Conservation (phyloP, 2,113 vertebrate species). For the Notothenia rossii region DNA sequence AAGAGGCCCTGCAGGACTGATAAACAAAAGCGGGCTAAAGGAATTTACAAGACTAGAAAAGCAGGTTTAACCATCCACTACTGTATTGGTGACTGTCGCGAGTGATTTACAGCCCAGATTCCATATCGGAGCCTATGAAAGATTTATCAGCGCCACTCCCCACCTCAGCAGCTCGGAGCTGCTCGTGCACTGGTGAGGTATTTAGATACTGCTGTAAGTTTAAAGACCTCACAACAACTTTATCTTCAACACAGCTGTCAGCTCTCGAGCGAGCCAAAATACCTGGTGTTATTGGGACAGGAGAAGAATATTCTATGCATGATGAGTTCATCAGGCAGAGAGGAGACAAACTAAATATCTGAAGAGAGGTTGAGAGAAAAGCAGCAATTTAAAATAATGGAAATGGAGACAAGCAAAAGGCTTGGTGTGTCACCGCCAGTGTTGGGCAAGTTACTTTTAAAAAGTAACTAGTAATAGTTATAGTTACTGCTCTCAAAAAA, state of each 20-base stretch:
- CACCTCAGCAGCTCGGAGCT: conserved; percentile 31
- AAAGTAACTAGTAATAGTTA: no score
- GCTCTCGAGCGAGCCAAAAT: conserved; percentile 17
- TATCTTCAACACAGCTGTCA: conserved; percentile 19
- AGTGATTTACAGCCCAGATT: conserved; percentile 44
- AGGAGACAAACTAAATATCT: not conserved
- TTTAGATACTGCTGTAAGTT: conserved; percentile 38
- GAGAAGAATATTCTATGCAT: not conserved
- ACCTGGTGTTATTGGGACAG: conserved; percentile 23
- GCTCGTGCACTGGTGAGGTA: conserved; percentile 29
- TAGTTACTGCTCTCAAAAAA: no score
- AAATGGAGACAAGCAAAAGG: not conserved
- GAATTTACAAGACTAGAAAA: conserved; percentile 41
- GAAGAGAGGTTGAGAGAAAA: not conserved
- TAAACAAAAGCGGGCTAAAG: conserved; percentile 36
- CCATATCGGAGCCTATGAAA: conserved; percentile 48
- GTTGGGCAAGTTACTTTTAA: no score
- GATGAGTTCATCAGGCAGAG: not conserved
- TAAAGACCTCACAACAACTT: conserved; percentile 45
- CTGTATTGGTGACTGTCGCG: conserved; percentile 11
- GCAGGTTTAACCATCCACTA: conserved; percentile 33
- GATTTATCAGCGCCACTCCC: conserved; percentile 67
- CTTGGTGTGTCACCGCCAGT: not conserved
- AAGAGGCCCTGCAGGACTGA: not conserved
- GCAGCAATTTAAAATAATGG: not conserved